Evolutionary conservation across 2,888 invertebrate genomes (phyloP), one percentile per base, ranked within the genome.

Genomic region (Tigriopus californicus): DNA sequence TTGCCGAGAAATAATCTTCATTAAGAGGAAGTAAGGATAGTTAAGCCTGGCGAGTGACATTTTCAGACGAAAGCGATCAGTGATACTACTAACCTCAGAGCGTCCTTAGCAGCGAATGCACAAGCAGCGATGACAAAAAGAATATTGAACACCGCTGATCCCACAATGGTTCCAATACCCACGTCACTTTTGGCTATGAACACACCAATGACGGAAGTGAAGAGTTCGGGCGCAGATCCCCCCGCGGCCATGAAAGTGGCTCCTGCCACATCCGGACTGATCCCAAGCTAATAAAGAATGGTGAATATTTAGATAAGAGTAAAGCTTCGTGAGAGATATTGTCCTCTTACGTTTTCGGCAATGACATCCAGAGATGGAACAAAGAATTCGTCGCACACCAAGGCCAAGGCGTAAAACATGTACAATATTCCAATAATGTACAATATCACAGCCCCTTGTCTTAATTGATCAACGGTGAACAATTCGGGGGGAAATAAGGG

Each of bases 181-280:
- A 97, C 95, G 75, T 97, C 94, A 76, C 90, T 92, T 76, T 90
- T 88, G 54, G 94, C 90, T 63, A 97, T 88, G 79, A 97, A 97
- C 68, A 95, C 94, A 68, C 95, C 95, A 73, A 97, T 94, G 68
- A 95, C 81, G 72, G 88, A 88, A 64, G 94, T 94, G 78, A 94
- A 92, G 58, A 94, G 81, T 75, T 97, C 95, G 41, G 95, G 95
- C 60, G 95, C 95, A 66, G 90, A 91, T 66, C 95, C 95, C 49
- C 97, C 97, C 62, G 95, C 97, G 53, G 95, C 95, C 95, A 97
- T 95, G 76, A 97, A 97, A 4, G 95, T 97, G 64, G 95, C 95
- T 57, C 94, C 95, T 65, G 95, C 95, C 63, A 97, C 95, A 74
- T 97, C 95, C 76, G 94, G 92, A 61, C 86, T 81, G 70, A 97